Evolutionary conservation across 2,797 vertebrate genomes (phyloP).

Genomic region (Anas flavirostris): DNA sequence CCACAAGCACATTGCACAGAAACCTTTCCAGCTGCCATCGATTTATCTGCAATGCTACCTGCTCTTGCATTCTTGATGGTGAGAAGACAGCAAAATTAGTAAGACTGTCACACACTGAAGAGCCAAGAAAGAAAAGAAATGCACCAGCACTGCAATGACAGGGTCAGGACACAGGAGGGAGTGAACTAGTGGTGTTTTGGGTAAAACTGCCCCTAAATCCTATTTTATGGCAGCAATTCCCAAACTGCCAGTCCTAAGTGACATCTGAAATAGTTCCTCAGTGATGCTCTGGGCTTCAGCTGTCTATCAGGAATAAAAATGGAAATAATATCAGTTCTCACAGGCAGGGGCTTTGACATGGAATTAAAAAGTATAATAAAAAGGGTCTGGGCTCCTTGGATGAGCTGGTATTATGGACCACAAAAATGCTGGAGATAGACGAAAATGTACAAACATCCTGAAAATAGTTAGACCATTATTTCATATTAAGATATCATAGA

Average conservation of each 20-base stretch:
- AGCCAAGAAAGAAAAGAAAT: neutral
- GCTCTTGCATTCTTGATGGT: fast-evolving
- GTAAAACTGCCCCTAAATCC: neutral
- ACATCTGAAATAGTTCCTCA: neutral
- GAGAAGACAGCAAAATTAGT: neutral
- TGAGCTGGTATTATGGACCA: neutral
- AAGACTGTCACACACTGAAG: too few relatives aligned
- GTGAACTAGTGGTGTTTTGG: fast-evolving
- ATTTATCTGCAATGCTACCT: too few relatives aligned
- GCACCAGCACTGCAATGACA: fast-evolving
- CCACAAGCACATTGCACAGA: neutral
- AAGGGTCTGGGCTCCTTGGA: neutral
- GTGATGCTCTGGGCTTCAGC: neutral
- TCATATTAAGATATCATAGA: neutral
- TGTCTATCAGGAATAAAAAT: neutral
- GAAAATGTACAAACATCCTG: neutral
- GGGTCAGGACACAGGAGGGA: neutral
- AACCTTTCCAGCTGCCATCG: neutral
- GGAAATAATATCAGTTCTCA: neutral
- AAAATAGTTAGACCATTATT: neutral
- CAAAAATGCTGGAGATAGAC: neutral
- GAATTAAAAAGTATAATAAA: neutral
- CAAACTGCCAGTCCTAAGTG: fast-evolving
- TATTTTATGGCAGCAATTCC: neutral
- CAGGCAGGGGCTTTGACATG: neutral